These are phyloP conservation scores for Deilephila porcellus DNA, from an alignment of 2,888 invertebrate species.

Conservation along the genomic window DNA sequence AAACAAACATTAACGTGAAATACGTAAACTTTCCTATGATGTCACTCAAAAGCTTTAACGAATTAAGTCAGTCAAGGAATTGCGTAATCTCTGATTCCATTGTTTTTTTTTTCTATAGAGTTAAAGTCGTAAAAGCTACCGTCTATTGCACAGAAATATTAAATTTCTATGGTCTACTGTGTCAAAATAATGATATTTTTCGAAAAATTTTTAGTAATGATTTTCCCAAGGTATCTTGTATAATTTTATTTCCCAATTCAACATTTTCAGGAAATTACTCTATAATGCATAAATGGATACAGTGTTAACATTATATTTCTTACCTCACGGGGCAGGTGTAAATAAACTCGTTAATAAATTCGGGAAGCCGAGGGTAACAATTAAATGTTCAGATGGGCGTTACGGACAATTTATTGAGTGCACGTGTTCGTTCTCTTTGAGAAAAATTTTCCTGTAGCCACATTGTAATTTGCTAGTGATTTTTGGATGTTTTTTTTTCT, in stretches of 20 bases:
- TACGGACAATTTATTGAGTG: conserved; percentile 61
- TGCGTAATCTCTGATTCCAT: background rate
- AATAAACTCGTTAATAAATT: conserved; percentile 57
- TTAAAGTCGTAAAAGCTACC: background rate
- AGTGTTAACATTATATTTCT: conserved; percentile 9
- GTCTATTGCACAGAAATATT: no score
- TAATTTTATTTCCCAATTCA: no score
- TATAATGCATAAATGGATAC: background rate
- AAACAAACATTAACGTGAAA: conserved; percentile 2
- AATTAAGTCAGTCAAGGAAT: background rate
- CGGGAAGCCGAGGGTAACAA: conserved; percentile 52
- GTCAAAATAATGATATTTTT: no score
- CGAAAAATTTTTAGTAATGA: no score
- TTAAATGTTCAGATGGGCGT: conserved; percentile 60
- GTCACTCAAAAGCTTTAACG: background rate
- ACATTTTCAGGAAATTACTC: background rate
- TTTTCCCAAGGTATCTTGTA: no score
- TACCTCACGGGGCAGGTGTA: conserved; percentile 38
- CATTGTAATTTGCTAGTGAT: background rate
- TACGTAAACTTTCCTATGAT: background rate
- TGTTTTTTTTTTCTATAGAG: background rate
- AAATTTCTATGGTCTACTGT: no score
- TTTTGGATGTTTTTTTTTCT: background rate
- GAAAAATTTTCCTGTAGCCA: conserved; percentile 33
- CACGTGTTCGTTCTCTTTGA: conserved; percentile 58